Base-by-base conservation (phyloP, 2,113 vertebrate genomes). In the Ornithorhynchus anatinus region DNA sequence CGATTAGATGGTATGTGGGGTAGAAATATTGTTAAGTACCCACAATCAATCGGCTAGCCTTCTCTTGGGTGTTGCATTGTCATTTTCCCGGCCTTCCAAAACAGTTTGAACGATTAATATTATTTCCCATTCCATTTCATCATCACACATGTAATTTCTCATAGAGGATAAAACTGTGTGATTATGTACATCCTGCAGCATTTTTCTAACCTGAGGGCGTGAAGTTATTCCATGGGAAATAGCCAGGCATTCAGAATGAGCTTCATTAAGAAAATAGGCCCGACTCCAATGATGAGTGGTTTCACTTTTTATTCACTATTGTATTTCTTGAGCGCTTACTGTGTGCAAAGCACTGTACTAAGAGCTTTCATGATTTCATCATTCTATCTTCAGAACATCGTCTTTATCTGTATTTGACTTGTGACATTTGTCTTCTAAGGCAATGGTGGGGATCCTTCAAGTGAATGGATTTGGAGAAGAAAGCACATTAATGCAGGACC, bases 391-490 rank as follows among this genome's bases (percentile, higher is more conserved):
- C 20, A 58, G 29, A 40, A 72, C 14, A 4, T 32, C n/a, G 7
- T n/a, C 50, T 35, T 52, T 12, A 8, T n/a, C n/a, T n/a, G n/a
- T n/a, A n/a, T n/a, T n/a, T n/a, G n/a, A n/a, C n/a, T n/a, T n/a
- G n/a, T n/a, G n/a, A n/a, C 23, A 70, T 68, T 78, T 32, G 35
- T 76, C 51, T 85, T 88, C 78, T 88, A 80, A 99, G 98, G 97
- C 97, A 42, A 99, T 99, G 98, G 92, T 98, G 65, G 96, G 96
- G 69, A 99, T 99, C 86, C 91, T 99, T 73, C 96, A 99, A 89
- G 93, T 98, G 40, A 99, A 97, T 79, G 96, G 95, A 57, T 94
- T 95, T 19, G 96, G 95, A 79, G 95, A 98, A 85, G 98, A 99
- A 82, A 98, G 94, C 69, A 90, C 95, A 3, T 89, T 97, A 77